phyloP scores from a whole-genome alignment of 1,140 invertebrate genomes.

The Mactra quadrangularis region DNA sequence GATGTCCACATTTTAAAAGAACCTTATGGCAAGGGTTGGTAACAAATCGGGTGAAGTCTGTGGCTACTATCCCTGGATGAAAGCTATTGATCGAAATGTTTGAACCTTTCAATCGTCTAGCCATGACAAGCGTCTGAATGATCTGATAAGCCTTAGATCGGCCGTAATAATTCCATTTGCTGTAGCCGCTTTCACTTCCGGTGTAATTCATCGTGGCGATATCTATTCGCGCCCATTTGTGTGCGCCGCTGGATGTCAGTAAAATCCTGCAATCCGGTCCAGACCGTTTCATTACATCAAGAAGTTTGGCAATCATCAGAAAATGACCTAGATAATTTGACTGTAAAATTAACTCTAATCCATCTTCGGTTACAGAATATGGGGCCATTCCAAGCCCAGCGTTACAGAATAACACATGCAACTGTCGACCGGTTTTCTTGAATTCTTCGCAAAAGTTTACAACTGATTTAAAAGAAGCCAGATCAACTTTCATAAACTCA shows the following conservation, averaged over 20 bases:
- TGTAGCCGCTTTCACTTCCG: background rate
- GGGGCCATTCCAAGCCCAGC: constrained; percentile 55
- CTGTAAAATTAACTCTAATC: constrained; percentile 18
- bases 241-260: constrained; percentile 5
- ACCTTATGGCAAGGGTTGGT: background rate
- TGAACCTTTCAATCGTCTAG: background rate
- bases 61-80: constrained; percentile 19
- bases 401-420: constrained; percentile 67
- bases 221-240: background rate
- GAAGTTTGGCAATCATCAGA: constrained; percentile 32
- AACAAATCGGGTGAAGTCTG: background rate
- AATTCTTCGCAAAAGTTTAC: constrained; percentile 59
- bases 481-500: constrained; percentile 64
- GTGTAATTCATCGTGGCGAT: constrained; percentile 10
- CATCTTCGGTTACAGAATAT: constrained; percentile 11
- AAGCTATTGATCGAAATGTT: constrained; percentile 29
- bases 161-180: constrained; percentile 26
- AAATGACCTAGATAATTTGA: constrained; percentile 49
- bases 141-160: constrained; percentile 45
- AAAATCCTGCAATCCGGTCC: constrained; percentile 40
- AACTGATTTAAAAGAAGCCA: constrained; percentile 60
- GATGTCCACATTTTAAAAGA: background rate
- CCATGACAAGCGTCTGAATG: constrained; percentile 29
- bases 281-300: constrained; percentile 13
- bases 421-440: constrained; percentile 52